Percentiles rank a stretch among this genome's conserved stretches.
Conservation (phyloP, 2,113 vertebrate genomes). For the Corvus moneduloides region DNA sequence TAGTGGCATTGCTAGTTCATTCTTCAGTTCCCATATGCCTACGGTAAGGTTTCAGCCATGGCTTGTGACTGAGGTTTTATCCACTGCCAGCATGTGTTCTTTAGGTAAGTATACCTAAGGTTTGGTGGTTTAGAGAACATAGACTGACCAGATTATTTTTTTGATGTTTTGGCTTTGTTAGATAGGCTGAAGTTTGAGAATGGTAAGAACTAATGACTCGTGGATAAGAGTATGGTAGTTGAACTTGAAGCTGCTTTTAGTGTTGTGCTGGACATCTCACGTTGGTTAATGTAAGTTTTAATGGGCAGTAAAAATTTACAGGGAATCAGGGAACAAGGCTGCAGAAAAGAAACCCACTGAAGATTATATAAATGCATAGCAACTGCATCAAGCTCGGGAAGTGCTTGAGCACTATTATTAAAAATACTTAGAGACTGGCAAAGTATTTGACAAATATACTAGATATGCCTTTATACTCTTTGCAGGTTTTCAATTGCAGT, state of each 20-base stretch:
- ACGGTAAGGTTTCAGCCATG: not conserved
- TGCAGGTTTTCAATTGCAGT: not conserved
- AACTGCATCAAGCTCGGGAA: not conserved
- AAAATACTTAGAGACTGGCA: not conserved
- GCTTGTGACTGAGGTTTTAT: not conserved
- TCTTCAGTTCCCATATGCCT: not conserved
- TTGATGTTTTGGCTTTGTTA: not conserved
- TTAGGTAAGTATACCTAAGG: not conserved
- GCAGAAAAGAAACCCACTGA: not conserved
- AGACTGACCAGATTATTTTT: not conserved
- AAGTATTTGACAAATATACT: not conserved
- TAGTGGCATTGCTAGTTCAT: not conserved
- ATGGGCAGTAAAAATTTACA: not conserved
- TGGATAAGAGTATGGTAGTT: not conserved
- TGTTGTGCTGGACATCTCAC: not conserved
- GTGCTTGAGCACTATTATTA: not conserved
- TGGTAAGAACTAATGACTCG: not conserved
- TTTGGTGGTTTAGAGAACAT: not conserved
- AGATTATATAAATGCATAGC: not conserved
- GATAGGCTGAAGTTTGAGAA: not conserved
- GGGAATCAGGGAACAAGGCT: not conserved
- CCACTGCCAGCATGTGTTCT: not conserved
- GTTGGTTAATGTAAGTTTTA: not conserved
- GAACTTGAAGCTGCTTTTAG: not conserved
- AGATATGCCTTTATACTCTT: not conserved